These are phyloP conservation scores for Agrochola circellaris DNA, from an alignment of 2,888 invertebrate genomes.

Conservation along the genomic window DNA sequence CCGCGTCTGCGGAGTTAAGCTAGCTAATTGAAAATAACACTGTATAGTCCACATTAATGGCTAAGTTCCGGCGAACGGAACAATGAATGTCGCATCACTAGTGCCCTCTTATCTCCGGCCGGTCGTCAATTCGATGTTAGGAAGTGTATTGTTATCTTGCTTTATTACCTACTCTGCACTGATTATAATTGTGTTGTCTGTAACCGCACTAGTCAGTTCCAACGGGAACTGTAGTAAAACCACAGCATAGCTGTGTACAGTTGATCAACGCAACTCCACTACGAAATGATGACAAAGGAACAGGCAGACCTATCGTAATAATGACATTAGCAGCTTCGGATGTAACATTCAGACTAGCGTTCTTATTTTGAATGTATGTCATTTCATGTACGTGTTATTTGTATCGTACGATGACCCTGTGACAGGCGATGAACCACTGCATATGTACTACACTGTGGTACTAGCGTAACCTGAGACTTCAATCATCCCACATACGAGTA, in stretches of 20 bases:
- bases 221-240: constrained; percentile 30
- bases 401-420: constrained; percentile 47
- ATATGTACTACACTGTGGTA: constrained; percentile 40
- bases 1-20: no score
- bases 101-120: constrained; percentile 64
- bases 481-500: constrained; percentile 44
- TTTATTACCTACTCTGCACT: constrained; percentile 73
- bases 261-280: not conserved
- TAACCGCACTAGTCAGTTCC: constrained; percentile 9
- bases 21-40: no score
- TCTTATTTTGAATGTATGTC: constrained; percentile 38
- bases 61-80: constrained; percentile 60
- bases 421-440: constrained; percentile 26
- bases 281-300: constrained; percentile 13
- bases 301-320: not conserved
- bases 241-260: constrained; percentile 29
- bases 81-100: constrained; percentile 64
- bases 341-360: constrained; percentile 7
- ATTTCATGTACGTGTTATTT: constrained; percentile 1
- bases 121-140: constrained; percentile 73
- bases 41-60: not conserved
- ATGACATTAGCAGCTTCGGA: constrained; percentile 24
- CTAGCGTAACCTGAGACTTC: constrained; percentile 47
- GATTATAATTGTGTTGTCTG: constrained; percentile 64
- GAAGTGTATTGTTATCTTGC: constrained; percentile 72